phyloP scores from a whole-genome alignment of 2,888 invertebrate species.

The Adelphocoris suturalis region DNA sequence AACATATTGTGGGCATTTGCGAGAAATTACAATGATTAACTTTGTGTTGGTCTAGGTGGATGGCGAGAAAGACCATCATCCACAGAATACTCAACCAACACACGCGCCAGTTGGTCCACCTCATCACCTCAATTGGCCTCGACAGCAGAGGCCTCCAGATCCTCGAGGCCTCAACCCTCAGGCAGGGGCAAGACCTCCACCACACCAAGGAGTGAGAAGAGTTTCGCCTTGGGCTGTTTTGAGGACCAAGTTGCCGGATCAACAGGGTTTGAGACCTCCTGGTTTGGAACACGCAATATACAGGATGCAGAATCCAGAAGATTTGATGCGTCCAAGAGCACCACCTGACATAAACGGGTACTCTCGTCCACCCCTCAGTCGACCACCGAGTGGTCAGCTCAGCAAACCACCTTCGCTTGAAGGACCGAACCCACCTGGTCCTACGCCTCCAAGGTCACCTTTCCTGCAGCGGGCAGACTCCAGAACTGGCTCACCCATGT shows the following conservation, averaged over 20 bases:
- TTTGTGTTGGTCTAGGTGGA: constrained; percentile 62
- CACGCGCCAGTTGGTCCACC: constrained; percentile 40
- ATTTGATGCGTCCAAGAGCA: constrained; percentile 77
- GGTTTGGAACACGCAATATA: constrained; percentile 71
- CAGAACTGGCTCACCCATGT: constrained; percentile 57
- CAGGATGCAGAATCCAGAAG: constrained; percentile 77
- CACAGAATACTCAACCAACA: constrained; percentile 9
- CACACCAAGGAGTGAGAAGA: constrained; percentile 73
- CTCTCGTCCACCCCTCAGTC: constrained; percentile 51
- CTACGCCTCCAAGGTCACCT: constrained; percentile 51
- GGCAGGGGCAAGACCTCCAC: constrained; percentile 48
- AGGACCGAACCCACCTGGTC: constrained; percentile 48
- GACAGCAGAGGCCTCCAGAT: constrained; percentile 56
- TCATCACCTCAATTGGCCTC: constrained; percentile 64
- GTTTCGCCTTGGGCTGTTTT: constrained; percentile 76
- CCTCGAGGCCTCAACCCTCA: constrained; percentile 35
- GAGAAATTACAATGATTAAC: constrained; percentile 7
- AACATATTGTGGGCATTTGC: neutral
- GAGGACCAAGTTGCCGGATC: constrained; percentile 76
- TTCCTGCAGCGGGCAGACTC: constrained; percentile 65
- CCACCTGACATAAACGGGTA: constrained; percentile 73
- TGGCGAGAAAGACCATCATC: constrained; percentile 48
- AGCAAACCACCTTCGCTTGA: constrained; percentile 67
- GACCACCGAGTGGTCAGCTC: constrained; percentile 69
- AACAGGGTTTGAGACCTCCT: constrained; percentile 51